A percentile compares a stretch with the other conserved stretches of the same genome.
Conservation (phyloP, 2,888 invertebrate genomes). For the Rhagium mordax region DNA sequence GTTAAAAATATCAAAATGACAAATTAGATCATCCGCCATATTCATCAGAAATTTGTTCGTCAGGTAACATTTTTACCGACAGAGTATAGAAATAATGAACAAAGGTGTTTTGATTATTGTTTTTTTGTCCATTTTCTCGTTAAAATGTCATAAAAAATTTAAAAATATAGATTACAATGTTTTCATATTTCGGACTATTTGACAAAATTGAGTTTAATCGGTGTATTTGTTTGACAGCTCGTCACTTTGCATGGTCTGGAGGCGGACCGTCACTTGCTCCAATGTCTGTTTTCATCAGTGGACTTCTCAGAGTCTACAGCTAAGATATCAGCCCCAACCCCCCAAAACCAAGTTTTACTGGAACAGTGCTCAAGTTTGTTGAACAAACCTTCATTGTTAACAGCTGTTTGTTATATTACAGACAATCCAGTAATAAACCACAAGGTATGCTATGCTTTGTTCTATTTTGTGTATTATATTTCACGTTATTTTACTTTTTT, state of each 20-base stretch:
- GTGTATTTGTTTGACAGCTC: constrained; percentile 76
- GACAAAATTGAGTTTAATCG: constrained; percentile 48
- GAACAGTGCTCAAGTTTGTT: constrained; percentile 85
- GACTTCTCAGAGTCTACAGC: constrained; percentile 80
- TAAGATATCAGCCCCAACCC: constrained; percentile 73
- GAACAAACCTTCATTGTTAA: constrained; percentile 89
- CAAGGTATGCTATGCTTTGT: constrained; percentile 72
- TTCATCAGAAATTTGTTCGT: constrained; percentile 44
- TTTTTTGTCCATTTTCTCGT: constrained; percentile 54
- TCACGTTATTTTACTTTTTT: constrained; percentile 51
- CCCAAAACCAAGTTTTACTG: constrained; percentile 83
- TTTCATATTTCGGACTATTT: constrained; percentile 36
- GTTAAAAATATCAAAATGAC: constrained; percentile 50
- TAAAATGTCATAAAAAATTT: constrained; percentile 54
- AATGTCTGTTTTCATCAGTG: constrained; percentile 92
- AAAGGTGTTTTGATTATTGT: constrained; percentile 65
- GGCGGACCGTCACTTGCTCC: constrained; percentile 97
- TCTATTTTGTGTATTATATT: not conserved
- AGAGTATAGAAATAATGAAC: constrained; percentile 57
- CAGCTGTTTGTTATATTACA: constrained; percentile 90
- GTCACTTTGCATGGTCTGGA: constrained; percentile 94
- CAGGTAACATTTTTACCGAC: constrained; percentile 58
- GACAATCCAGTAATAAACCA: constrained; percentile 86
- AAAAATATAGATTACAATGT: constrained; percentile 39
- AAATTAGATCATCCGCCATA: constrained; percentile 60